phyloP scores from a whole-genome alignment of 2,797 vertebrate genomes.

The Agapornis canus region DNA sequence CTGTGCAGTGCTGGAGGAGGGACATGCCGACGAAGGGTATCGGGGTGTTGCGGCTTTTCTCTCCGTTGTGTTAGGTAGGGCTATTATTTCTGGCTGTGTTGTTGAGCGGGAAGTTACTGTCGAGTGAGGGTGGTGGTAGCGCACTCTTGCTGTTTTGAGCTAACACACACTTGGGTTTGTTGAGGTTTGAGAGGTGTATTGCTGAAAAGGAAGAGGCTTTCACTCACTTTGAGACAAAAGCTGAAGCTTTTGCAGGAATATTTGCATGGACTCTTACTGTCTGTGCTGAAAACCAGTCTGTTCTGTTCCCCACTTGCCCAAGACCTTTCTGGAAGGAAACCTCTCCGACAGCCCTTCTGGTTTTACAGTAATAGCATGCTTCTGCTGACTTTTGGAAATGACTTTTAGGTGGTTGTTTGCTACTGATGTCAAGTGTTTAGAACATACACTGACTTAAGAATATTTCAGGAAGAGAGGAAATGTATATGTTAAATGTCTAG shows the following conservation, averaged over 20 bases:
- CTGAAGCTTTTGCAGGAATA: neutral
- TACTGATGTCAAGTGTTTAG: neutral
- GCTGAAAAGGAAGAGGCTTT: neutral
- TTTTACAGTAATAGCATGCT: neutral
- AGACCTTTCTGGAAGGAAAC: neutral
- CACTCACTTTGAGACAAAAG: neutral
- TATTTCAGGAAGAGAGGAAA: neutral
- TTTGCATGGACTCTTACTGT: neutral
- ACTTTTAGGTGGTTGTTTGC: neutral
- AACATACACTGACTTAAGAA: neutral
- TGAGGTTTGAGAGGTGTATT: neutral
- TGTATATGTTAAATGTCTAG: rapidly evolving
- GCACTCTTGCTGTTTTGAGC: neutral
- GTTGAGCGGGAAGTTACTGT: rapidly evolving
- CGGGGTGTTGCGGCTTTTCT: rapidly evolving
- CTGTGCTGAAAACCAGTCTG: rapidly evolving
- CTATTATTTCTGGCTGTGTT: neutral
- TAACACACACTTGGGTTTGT: neutral
- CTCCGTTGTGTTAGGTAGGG: neutral
- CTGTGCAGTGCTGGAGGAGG: rapidly evolving
- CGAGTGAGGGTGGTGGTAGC: rapidly evolving
- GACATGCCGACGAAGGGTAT: rapidly evolving
- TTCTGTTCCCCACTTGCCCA: rapidly evolving
- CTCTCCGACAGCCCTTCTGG: neutral
- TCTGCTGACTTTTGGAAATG: neutral